Evolutionary conservation across 2,113 vertebrate genomes (phyloP), one percentile per base, ranked within the genome.

Genomic region (Ammospiza nelsoni): DNA sequence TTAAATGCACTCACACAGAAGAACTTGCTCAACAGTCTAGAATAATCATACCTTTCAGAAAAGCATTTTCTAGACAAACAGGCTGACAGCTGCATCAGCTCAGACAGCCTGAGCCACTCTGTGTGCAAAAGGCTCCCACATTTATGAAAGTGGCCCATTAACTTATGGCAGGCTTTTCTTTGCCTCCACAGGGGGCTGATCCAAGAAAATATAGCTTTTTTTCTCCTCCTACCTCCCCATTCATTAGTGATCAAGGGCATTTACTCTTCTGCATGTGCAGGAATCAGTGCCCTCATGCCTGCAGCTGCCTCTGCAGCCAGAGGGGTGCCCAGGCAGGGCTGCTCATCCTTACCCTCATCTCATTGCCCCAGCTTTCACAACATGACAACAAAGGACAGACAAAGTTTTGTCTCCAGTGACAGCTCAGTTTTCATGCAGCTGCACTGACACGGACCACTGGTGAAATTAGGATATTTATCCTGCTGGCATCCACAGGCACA

Each of bases 41-140:
- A 97, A 97, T 96, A 96, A 97, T 95, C 92, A 87, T 54, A 95
- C 75, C 95, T 95, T 97, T 95, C 86, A 90, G 78, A 96, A 79
- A 92, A 84, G 72, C 92, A 61, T 89, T 86, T 87, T 93, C 85
- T 65, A 96, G 74, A 88, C 93, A 94, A 95, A 84, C 69, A 84
- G 63, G 69, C 67, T 89, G 94, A 87, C 89, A 69, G 86, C 75
- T 84, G 78, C 94, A 88, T 75, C 69, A 94, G 74, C 35, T 2
- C 81, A 49, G 66, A 90, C 48, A 85, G 83, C 51, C 90, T 86
- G 58, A 96, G 86, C 89, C 84, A 77, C 81, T 48, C 93, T 11
- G 49, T 1, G 0, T n/a, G 61, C 9, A n/a, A 0, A 3, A 87
- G 59, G 62, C 83, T 69, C 91, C 85, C 65, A 73, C 89, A 37